Evolutionary conservation across 2,888 invertebrate genomes (phyloP).

Genomic region (Ganaspis brasiliensis): DNA sequence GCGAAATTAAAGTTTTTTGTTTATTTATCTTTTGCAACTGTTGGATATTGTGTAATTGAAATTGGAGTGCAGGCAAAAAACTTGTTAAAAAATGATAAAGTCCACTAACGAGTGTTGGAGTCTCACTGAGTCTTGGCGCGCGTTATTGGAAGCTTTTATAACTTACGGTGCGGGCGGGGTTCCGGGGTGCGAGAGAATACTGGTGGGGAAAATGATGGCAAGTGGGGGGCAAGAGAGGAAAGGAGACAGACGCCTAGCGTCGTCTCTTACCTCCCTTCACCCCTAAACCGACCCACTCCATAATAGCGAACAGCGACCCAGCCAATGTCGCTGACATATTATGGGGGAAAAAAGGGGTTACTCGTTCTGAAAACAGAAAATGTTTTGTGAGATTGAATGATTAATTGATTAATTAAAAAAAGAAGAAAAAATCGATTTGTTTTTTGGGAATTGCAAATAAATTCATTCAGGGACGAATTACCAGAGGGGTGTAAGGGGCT

Average conservation of each 20-base stretch:
- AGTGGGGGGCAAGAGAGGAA: slow-evolving; percentile 34
- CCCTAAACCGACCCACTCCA: background rate
- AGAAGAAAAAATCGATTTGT: too few species aligned
- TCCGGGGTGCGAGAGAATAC: slow-evolving; percentile 33
- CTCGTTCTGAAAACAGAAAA: background rate
- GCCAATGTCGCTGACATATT: slow-evolving; percentile 7
- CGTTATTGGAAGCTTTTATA: slow-evolving; percentile 65
- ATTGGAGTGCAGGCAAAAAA: background rate
- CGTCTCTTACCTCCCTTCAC: slow-evolving; percentile 11
- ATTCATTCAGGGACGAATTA: too few species aligned
- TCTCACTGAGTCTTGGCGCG: slow-evolving; percentile 63
- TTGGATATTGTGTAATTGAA: slow-evolving; percentile 1
- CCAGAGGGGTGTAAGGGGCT: too few species aligned
- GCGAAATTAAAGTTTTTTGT: slow-evolving; percentile 2
- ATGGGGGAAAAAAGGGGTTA: slow-evolving; percentile 21
- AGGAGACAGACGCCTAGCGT: slow-evolving; percentile 35
- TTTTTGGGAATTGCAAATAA: too few species aligned
- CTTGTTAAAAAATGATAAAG: background rate
- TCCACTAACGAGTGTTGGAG: slow-evolving; percentile 42
- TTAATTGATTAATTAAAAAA: too few species aligned
- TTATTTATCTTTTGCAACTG: slow-evolving; percentile 8
- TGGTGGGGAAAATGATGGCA: slow-evolving; percentile 47
- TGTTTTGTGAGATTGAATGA: too few species aligned
- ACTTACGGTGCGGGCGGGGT: slow-evolving; percentile 64
- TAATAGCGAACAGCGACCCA: slow-evolving; percentile 27